These are phyloP conservation scores for Gambusia holbrooki DNA, from an alignment of 2,113 vertebrate species.

Conservation along the genomic window DNA sequence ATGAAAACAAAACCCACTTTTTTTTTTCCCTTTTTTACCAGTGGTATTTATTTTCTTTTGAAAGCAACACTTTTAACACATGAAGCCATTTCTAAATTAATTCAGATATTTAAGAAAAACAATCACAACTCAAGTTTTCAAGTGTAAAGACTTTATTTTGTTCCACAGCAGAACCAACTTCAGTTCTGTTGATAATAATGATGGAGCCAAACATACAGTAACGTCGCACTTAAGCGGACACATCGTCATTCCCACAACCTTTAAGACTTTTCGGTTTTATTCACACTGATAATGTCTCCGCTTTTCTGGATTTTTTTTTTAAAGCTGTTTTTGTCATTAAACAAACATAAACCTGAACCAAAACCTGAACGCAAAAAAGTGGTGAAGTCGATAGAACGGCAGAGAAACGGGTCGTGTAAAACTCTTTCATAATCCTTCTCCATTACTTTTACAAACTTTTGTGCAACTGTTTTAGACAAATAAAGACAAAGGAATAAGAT, in stretches of 20 bases:
- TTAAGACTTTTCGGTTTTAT: slow-evolving; percentile 1
- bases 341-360: slow-evolving; percentile 7
- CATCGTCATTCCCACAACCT: not conserved
- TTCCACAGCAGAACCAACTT: slow-evolving; percentile 35
- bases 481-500: not conserved
- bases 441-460: not conserved
- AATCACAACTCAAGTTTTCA: slow-evolving; percentile 32
- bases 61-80: not conserved
- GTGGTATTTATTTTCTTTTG: not conserved
- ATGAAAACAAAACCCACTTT: not conserved
- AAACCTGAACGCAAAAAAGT: slow-evolving; percentile 21
- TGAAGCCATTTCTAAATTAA: not conserved
- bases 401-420: slow-evolving; percentile 18
- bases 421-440: not conserved
- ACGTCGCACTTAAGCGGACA: slow-evolving; percentile 39
- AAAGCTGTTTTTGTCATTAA: not conserved
- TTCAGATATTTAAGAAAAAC: not conserved
- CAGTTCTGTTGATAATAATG: slow-evolving; percentile 24
- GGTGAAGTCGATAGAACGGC: slow-evolving; percentile 34
- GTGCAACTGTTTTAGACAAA: not conserved
- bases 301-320: not conserved
- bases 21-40: not conserved
- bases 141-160: slow-evolving; percentile 64
- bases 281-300: not conserved
- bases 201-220: slow-evolving; percentile 53